Conservation (phyloP, 2,888 invertebrate species). For the Podotricha telesiphe region DNA sequence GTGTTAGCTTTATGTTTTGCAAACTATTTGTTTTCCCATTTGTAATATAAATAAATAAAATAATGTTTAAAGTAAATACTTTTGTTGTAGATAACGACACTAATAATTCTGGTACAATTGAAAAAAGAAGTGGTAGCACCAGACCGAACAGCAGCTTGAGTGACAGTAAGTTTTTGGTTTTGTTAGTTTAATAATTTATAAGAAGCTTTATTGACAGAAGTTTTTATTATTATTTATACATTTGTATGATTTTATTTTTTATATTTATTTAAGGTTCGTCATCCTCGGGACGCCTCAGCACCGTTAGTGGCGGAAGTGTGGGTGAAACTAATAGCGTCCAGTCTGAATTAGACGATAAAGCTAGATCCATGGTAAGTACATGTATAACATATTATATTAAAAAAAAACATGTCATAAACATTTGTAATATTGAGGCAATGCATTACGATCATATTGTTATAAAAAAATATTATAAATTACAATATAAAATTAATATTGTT, state of each 20-base stretch:
- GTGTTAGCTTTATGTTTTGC: no score
- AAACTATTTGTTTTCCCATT: no score
- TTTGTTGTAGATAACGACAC: slow-evolving; percentile 65
- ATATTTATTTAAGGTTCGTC: slow-evolving; percentile 85
- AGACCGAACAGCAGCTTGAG: slow-evolving; percentile 78
- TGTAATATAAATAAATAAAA: no score
- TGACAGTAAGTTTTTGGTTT: slow-evolving; percentile 65
- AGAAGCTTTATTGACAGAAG: neutral
- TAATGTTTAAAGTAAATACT: slow-evolving; percentile 18
- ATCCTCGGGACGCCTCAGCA: slow-evolving; percentile 92
- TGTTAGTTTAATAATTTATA: neutral
- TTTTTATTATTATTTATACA: neutral
- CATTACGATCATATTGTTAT: no score
- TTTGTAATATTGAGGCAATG: no score
- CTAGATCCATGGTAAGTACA: slow-evolving; percentile 74
- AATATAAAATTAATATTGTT: no score
- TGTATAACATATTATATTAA: neutral
- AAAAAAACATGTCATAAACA: neutral
- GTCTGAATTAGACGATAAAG: slow-evolving; percentile 91
- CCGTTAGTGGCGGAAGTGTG: slow-evolving; percentile 90
- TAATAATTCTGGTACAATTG: slow-evolving; percentile 64
- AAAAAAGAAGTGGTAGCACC: slow-evolving; percentile 75
- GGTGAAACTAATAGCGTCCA: slow-evolving; percentile 92
- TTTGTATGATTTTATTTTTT: slow-evolving; percentile 12
- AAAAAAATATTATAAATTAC: no score